Evolutionary conservation across 2,888 invertebrate genomes (phyloP), one percentile per base, ranked within the genome.

Genomic region (Auanema sp.): DNA sequence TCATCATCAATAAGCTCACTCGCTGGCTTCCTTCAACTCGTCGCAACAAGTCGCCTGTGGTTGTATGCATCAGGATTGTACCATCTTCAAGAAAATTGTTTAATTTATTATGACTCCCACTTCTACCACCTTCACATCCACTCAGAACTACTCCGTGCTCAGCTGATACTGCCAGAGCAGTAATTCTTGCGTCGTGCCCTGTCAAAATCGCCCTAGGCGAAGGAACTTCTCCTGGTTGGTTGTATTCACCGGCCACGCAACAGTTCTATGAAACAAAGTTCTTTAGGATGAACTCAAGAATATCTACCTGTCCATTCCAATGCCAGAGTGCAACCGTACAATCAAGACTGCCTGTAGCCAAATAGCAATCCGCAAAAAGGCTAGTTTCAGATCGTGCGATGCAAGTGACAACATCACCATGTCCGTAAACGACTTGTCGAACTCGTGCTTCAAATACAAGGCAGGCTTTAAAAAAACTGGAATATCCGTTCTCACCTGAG

Each of bases 301-400:
- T n/a, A n/a, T n/a, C n/a, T n/a, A 71, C 70, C 93, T 94, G 73
- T 66, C 76, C 76, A 81, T 90, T 97, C 94, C 98, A 99, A 84
- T 97, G 96, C 98, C 98, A 99, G 58, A 99, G 87, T 63, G 97
- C 88, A 23, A 98, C 94, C 0, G 97, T 97, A 86, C 97, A 97
- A 87, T 99, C 98, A 54, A 93, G 92, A 24, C 94, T 93, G 23
- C 98, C 98, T 0, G 95, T 95, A 0, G 96, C 96, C 76, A 98
- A 91, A 87, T 97, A 98, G 86, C 97, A 98, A 87, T 98, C 97
- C 0, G 93, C 92, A n/a, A 93, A 94, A 75, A 97, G 92, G 86
- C 95, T 96, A 86, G 96, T 96, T 86, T 99, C 98, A 1, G 95
- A 96, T 56, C 97, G 89, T 0, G 95, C 92, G 78, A 98, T 88